A percentile compares a stretch with the other conserved stretches of the same genome.
Conservation (phyloP, 2,113 vertebrate genomes). For the Colinus virginianus region DNA sequence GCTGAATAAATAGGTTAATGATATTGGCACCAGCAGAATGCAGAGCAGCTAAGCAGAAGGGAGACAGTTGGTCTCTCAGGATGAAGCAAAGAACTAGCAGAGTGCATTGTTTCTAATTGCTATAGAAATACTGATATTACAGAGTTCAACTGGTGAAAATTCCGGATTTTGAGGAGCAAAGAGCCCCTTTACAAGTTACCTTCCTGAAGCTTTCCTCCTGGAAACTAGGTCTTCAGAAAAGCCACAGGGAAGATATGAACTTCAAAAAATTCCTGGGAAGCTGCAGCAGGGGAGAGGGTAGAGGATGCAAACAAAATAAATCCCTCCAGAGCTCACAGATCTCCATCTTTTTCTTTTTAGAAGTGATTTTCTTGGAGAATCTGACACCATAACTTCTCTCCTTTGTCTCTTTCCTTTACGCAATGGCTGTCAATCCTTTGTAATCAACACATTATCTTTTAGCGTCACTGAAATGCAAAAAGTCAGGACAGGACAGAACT, state of each 20-base stretch:
- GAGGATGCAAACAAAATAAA: slow-evolving; percentile 5
- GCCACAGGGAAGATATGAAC: background rate
- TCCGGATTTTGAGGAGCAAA: background rate
- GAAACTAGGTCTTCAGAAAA: background rate
- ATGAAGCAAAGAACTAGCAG: background rate
- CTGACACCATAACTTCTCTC: background rate
- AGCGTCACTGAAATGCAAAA: background rate
- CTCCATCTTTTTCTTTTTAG: background rate
- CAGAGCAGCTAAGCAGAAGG: background rate
- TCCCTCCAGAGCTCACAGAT: slow-evolving; percentile 1
- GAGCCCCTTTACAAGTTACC: background rate
- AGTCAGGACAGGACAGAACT: background rate
- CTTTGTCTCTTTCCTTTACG: background rate
- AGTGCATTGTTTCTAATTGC: background rate
- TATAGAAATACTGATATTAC: background rate
- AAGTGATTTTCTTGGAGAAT: slow-evolving; percentile 19
- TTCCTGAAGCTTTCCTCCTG: background rate
- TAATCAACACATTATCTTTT: background rate
- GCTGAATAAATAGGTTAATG: background rate
- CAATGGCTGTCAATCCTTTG: background rate
- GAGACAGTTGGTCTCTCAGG: background rate
- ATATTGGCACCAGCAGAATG: background rate
- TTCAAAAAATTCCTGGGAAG: background rate
- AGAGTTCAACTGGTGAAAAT: background rate
- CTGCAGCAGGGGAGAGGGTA: background rate